Evolutionary conservation across 1,140 invertebrate genomes (phyloP).

Genomic region (Pomacea maculata): DNA sequence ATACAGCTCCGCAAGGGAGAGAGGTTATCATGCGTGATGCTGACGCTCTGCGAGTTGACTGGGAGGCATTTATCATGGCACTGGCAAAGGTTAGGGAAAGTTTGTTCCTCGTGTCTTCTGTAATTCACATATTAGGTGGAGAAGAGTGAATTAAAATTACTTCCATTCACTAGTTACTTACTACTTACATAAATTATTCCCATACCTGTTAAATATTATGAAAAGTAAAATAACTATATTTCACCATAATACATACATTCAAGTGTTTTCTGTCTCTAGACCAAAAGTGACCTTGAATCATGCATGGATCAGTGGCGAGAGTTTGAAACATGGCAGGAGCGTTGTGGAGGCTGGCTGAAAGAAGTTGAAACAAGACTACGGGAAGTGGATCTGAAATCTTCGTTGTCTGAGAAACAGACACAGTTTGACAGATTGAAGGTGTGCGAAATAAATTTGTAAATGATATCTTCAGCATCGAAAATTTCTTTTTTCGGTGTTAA

Average conservation of each 20-base stretch:
- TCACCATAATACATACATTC: too few species aligned
- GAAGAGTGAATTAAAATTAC: too few species aligned
- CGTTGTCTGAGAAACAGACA: conserved; percentile 82
- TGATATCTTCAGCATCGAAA: background rate
- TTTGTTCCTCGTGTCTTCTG: background rate
- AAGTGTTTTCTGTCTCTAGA: conserved; percentile 34
- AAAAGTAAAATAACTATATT: too few species aligned
- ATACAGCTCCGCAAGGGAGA: conserved; percentile 86
- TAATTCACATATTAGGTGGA: too few species aligned
- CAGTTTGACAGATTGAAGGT: conserved; percentile 81
- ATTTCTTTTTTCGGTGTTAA: too few species aligned
- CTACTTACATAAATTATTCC: too few species aligned
- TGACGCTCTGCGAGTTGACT: conserved; percentile 54
- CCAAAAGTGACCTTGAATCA: conserved; percentile 78
- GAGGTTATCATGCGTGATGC: conserved; percentile 76
- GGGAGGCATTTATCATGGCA: conserved; percentile 57
- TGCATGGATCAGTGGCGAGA: conserved; percentile 77
- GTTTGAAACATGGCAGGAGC: conserved; percentile 87
- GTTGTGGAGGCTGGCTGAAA: conserved; percentile 86
- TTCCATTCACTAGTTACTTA: too few species aligned
- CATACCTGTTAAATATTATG: too few species aligned
- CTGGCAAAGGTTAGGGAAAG: conserved; percentile 47
- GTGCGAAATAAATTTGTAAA: background rate
- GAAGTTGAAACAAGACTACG: conserved; percentile 88
- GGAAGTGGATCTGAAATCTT: conserved; percentile 87